Conservation (phyloP, 2,797 vertebrate genomes). For the Lates japonicus region DNA sequence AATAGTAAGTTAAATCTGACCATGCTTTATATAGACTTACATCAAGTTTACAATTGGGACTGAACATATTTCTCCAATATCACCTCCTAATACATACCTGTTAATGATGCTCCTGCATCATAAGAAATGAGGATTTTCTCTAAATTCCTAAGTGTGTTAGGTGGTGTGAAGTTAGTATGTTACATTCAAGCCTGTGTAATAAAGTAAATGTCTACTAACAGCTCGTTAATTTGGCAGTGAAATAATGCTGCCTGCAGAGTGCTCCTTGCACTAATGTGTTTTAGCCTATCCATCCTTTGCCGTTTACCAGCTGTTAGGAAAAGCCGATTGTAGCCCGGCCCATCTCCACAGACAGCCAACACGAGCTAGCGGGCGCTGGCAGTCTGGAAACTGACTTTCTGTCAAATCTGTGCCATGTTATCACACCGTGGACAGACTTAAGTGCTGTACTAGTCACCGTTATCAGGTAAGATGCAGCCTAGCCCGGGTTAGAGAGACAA, state of each 20-base stretch:
- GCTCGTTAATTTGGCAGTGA: not conserved
- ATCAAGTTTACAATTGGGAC: not conserved
- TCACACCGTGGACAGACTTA: conserved; percentile 22
- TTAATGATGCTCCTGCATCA: not conserved
- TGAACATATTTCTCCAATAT: not conserved
- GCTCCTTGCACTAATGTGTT: conserved; percentile 25
- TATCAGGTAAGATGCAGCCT: conserved; percentile 73
- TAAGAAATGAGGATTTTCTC: not conserved
- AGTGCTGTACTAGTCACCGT: conserved; percentile 33
- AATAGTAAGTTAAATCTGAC: conserved; percentile 1
- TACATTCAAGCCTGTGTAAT: not conserved
- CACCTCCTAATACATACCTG: not conserved
- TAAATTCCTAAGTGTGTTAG: not conserved
- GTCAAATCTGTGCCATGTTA: conserved; percentile 53
- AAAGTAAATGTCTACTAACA: not conserved
- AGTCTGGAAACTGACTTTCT: conserved; percentile 26
- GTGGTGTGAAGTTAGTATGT: not conserved
- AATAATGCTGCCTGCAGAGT: not conserved
- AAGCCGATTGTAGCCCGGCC: conserved; percentile 68
- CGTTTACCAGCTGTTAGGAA: conserved; percentile 57
- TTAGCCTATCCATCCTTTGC: conserved; percentile 48
- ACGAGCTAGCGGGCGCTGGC: conserved; percentile 63
- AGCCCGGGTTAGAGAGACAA: conserved; percentile 54
- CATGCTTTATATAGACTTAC: not conserved
- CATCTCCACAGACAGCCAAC: conserved; percentile 45